Evolutionary conservation across 2,113 vertebrate genomes (phyloP).

Genomic region (Brachypteracias leptosomus): DNA sequence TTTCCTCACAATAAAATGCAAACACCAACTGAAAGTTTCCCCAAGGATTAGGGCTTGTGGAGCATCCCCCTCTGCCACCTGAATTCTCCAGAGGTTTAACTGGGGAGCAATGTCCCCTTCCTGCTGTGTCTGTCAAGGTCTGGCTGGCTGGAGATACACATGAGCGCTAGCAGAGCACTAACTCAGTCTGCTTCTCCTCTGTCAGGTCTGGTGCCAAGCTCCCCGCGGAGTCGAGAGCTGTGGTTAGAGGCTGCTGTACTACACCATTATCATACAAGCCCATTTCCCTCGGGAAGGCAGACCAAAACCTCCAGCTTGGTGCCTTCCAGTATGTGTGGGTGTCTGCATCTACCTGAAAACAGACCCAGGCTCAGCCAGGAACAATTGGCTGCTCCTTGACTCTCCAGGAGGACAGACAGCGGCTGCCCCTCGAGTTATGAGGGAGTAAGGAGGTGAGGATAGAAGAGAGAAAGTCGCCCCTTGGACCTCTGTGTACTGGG

Average conservation of each 20-base stretch:
- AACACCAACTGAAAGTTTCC: not conserved
- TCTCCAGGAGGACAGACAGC: rapidly evolving
- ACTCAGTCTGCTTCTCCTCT: not conserved
- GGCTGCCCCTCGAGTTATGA: not conserved
- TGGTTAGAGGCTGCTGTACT: not conserved
- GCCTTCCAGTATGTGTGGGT: not conserved
- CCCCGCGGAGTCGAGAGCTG: not conserved
- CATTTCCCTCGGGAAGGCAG: not conserved
- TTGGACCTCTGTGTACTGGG: not conserved
- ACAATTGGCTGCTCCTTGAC: not conserved
- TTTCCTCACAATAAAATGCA: not conserved
- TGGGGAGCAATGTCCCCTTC: rapidly evolving
- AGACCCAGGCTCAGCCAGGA: not conserved
- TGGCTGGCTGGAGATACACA: not conserved
- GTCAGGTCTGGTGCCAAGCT: not conserved
- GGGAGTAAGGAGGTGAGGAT: not conserved
- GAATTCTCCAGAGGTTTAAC: not conserved
- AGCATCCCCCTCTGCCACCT: not conserved
- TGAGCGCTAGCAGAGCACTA: not conserved
- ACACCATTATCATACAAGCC: not conserved
- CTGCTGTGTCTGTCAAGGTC: not conserved
- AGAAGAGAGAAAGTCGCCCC: not conserved
- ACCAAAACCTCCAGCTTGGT: not conserved
- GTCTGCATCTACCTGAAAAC: not conserved
- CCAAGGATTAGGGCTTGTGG: not conserved